Evolutionary conservation across 2,888 invertebrate genomes (phyloP).

Genomic region (Laothoe populi): DNA sequence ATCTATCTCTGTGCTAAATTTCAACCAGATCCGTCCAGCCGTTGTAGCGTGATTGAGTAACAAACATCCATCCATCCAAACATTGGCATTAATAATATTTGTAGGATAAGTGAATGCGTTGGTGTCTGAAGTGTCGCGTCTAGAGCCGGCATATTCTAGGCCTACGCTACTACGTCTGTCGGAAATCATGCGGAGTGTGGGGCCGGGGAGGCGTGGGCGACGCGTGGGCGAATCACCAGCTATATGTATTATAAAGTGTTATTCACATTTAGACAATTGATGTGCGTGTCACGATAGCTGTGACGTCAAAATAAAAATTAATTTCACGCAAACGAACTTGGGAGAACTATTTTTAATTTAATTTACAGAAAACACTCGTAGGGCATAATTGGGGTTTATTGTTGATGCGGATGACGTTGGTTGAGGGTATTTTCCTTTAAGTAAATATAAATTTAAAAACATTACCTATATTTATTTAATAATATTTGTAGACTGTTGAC

Average conservation of each 20-base stretch:
- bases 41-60: no score
- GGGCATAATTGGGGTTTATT: background rate
- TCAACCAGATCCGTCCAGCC: no score
- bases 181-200: constrained; percentile 48
- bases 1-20: no score
- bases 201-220: constrained; percentile 51
- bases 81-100: no score
- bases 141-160: constrained; percentile 37
- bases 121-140: constrained; percentile 26
- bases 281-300: constrained; percentile 53
- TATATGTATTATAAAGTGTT: constrained; percentile 51
- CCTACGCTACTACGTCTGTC: constrained; percentile 64
- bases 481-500: background rate
- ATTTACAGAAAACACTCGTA: background rate
- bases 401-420: background rate
- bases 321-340: background rate
- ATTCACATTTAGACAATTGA: constrained; percentile 70
- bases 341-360: constrained; percentile 8
- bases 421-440: background rate
- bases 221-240: constrained; percentile 64
- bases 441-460: background rate
- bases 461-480: background rate
- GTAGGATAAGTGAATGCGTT: constrained; percentile 7
- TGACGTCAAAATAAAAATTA: constrained; percentile 50
- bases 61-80: no score